Evolutionary conservation across 2,888 invertebrate species (phyloP).

Genomic region (Plebejus argus): DNA sequence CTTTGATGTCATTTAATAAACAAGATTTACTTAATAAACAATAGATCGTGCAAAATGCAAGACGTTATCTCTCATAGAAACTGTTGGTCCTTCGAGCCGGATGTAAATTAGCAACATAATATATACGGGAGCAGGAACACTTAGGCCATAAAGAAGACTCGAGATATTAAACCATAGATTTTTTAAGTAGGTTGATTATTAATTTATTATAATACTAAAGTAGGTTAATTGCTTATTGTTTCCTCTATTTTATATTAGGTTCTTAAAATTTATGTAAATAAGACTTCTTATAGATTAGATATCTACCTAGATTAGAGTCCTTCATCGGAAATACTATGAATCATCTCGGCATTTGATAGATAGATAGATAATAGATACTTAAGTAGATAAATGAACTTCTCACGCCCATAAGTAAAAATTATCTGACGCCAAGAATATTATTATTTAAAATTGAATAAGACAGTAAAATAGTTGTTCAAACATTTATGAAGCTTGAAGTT

Average conservation of each 20-base stretch:
- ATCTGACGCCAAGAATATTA: not conserved
- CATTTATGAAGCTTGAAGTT: not conserved
- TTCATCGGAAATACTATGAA: not conserved
- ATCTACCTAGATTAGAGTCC: not conserved
- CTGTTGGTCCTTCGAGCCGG: slow-evolving; percentile 1
- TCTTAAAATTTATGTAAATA: not conserved
- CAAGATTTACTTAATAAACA: too few relatives aligned
- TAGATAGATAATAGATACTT: too few relatives aligned
- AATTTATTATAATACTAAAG: not conserved
- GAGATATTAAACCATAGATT: not conserved
- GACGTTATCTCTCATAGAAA: not conserved
- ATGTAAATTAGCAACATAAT: not conserved
- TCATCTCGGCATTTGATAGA: not conserved
- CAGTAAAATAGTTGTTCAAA: not conserved
- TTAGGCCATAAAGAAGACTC: not conserved
- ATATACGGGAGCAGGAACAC: too few relatives aligned
- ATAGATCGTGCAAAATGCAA: too few relatives aligned
- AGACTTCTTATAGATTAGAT: not conserved
- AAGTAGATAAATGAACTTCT: too few relatives aligned
- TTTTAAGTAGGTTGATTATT: not conserved
- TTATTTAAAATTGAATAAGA: not conserved
- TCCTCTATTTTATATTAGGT: not conserved
- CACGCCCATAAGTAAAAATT: not conserved
- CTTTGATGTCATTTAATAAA: too few relatives aligned
- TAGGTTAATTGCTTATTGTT: not conserved